Conservation (phyloP, 2,797 vertebrate species). For the Gobio occitaniae region DNA sequence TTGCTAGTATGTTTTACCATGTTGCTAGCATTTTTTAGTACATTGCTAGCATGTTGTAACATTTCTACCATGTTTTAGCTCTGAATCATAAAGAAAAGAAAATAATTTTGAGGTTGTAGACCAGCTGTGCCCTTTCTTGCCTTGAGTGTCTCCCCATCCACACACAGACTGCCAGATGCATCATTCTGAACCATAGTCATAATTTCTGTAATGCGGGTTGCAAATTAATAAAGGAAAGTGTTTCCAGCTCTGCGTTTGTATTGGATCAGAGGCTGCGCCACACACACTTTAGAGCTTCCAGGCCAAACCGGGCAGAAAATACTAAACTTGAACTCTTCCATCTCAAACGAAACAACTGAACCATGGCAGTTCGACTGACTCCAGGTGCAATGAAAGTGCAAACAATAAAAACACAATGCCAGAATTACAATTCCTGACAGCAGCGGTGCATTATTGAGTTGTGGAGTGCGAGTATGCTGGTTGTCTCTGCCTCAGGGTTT, state of each 20-base stretch:
- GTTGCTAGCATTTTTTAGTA: too few species aligned
- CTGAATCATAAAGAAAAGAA: not conserved
- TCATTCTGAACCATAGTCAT: not conserved
- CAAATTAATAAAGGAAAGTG: slow-evolving; percentile 14
- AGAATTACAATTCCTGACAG: not conserved
- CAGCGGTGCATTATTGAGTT: not conserved
- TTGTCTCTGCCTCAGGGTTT: not conserved
- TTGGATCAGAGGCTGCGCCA: not conserved
- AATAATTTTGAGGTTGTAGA: not conserved
- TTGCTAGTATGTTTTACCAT: too few species aligned
- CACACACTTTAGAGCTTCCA: not conserved
- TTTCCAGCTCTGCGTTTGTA: not conserved
- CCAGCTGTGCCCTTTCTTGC: not conserved
- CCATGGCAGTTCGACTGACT: not conserved
- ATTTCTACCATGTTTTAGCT: too few species aligned
- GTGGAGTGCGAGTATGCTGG: not conserved
- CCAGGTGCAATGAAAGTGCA: slow-evolving; percentile 11
- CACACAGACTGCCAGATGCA: not conserved
- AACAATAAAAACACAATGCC: slow-evolving; percentile 11
- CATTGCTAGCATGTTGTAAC: too few species aligned
- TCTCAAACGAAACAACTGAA: slow-evolving; percentile 17
- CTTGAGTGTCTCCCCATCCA: not conserved
- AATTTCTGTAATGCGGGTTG: not conserved
- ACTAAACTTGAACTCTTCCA: slow-evolving; percentile 1
- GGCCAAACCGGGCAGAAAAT: not conserved